Evolutionary conservation across 1,140 invertebrate genomes (phyloP).

Genomic region (Campoletis sonorensis): DNA sequence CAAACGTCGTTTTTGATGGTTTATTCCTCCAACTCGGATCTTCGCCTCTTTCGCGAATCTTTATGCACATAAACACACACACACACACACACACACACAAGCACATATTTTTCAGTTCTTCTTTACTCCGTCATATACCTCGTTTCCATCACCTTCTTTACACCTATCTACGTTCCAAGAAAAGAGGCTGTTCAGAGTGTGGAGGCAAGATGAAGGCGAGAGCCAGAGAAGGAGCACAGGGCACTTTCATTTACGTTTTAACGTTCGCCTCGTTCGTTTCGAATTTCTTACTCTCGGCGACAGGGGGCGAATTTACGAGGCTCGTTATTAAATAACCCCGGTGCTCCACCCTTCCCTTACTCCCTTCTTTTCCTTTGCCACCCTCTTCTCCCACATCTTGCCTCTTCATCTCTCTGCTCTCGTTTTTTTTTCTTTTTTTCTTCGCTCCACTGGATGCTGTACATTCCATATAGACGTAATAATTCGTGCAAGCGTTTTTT

Average conservation of each 20-base stretch:
- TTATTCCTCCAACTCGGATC: not conserved
- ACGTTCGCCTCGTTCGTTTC: constrained; percentile 39
- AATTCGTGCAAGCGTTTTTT: too few species aligned
- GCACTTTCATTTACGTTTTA: constrained; percentile 44
- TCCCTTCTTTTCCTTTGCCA: not conserved
- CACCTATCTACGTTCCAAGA: constrained; percentile 27
- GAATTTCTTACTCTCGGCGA: constrained; percentile 47
- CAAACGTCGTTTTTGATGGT: constrained; percentile 2
- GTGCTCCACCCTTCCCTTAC: not conserved
- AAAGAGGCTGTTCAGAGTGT: constrained; percentile 10
- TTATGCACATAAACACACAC: too few species aligned
- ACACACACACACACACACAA: not conserved
- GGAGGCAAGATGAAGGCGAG: not conserved
- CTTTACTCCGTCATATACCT: constrained; percentile 29
- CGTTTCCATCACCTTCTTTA: constrained; percentile 42
- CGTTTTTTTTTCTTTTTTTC: not conserved
- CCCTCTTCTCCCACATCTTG: not conserved
- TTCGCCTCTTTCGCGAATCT: not conserved
- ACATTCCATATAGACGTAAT: too few species aligned
- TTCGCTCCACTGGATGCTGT: not conserved
- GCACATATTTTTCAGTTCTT: not conserved
- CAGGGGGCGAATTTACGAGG: constrained; percentile 56
- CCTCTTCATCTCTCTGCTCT: not conserved
- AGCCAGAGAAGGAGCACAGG: not conserved
- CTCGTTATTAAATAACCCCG: constrained; percentile 57